Evolutionary conservation across 2,113 vertebrate genomes (phyloP).

Genomic region (Zonotrichia leucophrys): DNA sequence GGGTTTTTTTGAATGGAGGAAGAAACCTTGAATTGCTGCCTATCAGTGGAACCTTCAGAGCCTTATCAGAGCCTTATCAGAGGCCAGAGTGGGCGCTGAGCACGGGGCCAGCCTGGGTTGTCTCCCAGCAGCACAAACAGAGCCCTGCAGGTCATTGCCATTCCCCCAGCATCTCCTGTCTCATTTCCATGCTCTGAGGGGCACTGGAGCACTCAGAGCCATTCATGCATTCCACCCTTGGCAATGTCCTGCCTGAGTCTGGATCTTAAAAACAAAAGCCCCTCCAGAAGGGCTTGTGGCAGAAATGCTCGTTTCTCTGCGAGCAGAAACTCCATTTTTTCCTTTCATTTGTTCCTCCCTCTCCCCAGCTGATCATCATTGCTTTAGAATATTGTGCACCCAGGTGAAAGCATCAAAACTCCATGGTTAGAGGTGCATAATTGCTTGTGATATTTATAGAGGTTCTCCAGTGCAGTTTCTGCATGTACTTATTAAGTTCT

Average conservation of each 20-base stretch:
- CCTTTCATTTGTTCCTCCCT: conserved; percentile 4
- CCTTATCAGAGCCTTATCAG: conserved; percentile 25
- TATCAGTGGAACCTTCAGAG: background rate
- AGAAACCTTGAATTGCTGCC: conserved; percentile 68
- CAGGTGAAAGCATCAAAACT: conserved; percentile 44
- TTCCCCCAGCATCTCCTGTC: conserved; percentile 11
- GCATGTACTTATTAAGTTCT: conserved; percentile 57
- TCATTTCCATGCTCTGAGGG: conserved; percentile 36
- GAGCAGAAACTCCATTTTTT: background rate
- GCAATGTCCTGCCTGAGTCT: conserved; percentile 1
- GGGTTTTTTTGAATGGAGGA: conserved; percentile 30
- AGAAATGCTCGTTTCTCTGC: conserved; percentile 18
- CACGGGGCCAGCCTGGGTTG: background rate
- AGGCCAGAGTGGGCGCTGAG: background rate
- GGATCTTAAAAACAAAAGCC: conserved; percentile 32
- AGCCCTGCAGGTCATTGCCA: background rate
- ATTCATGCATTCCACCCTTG: conserved; percentile 34
- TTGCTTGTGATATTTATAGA: conserved; percentile 58
- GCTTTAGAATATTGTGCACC: background rate
- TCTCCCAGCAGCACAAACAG: background rate
- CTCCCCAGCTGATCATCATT: background rate
- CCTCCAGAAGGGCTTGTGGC: conserved; percentile 17
- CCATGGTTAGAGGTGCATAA: background rate
- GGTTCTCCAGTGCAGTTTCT: conserved; percentile 45
- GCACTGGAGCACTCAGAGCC: background rate